Evolutionary conservation across 2,888 invertebrate genomes (phyloP), one percentile per base, ranked within the genome.

Genomic region (Strigamia transsilvanica): DNA sequence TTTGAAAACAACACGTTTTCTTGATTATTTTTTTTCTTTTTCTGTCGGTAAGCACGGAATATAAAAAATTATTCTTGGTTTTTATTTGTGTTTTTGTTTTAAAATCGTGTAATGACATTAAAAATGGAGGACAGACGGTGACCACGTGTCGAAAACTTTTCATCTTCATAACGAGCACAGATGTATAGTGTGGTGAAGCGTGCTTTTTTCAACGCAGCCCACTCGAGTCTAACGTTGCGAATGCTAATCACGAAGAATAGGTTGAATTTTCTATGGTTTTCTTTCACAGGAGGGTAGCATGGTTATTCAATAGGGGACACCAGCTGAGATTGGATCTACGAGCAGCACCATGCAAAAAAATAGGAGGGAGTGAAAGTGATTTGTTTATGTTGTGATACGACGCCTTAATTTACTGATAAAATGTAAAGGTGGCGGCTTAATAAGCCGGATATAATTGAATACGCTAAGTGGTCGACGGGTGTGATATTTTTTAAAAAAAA

Each of bases 211-310:
- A 61, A 61, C 61, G 61, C 6, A 61, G 15, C 61, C 61, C 10
- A 61, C 61, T 61, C 61, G 23, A 61, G 61, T 61, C 61, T 61
- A 61, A 61, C 61, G 61, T 61, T 21, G 61, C 61, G 61, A 61
- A 61, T 61, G n/a, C 61, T 61, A 61, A 61, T 61, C 61, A 61
- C 61, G 18, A 61, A 61, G 61, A 61, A 61, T 61, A 61, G 61
- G 23, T 23, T 18, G 21, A 61, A 61, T 61, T 61, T 23, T 61
- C 18, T 61, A 61, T 61, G 61, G 61, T 61, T 61, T 61, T 61
- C 61, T 61, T 61, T 61, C 61, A 61, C 61, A 61, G n/a, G 61
- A 61, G 61, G 61, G 61, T 61, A 61, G 61, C 61, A n/a, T 23
- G 61, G 61, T 61, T 61, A 61, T 61, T 61, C 61, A 61, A 61